Conservation (phyloP, 2,888 invertebrate genomes). For the Scelioninae gen. 2 region DNA sequence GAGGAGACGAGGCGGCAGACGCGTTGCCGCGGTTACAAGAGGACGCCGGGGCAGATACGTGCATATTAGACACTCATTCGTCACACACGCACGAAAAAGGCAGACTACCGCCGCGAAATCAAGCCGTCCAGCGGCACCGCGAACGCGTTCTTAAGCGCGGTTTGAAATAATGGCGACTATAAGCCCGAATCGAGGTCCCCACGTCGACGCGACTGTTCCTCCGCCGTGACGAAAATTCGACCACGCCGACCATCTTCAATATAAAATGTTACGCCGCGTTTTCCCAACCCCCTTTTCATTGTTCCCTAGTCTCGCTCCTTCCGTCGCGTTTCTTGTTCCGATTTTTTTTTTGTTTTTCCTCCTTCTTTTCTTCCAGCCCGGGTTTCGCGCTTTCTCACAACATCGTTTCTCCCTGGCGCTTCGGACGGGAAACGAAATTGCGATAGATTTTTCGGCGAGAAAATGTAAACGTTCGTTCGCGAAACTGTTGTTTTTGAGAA, state of each 20-base stretch:
- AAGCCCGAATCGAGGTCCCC: slow-evolving; percentile 40
- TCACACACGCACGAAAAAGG: slow-evolving; percentile 49
- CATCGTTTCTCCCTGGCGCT: slow-evolving; percentile 9
- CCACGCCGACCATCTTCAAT: slow-evolving; percentile 10
- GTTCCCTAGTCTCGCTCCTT: background rate
- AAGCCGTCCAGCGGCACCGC: slow-evolving; percentile 30
- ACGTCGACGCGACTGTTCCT: slow-evolving; percentile 18
- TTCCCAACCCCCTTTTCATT: too few species aligned
- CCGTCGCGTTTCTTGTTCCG: background rate
- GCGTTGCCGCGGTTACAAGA: too few species aligned
- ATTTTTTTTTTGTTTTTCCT: background rate
- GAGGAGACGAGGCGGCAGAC: too few species aligned
- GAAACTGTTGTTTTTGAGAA: slow-evolving; percentile 40
- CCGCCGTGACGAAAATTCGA: slow-evolving; percentile 25
- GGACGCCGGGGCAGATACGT: too few species aligned
- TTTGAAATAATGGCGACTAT: slow-evolving; percentile 46
- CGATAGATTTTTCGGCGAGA: slow-evolving; percentile 45
- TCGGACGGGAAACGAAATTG: slow-evolving; percentile 36
- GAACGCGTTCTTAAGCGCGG: slow-evolving; percentile 45
- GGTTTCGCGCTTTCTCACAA: too few species aligned
- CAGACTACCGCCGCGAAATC: slow-evolving; percentile 41
- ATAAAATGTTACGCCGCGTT: slow-evolving; percentile 8
- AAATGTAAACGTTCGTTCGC: slow-evolving; percentile 46
- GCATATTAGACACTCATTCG: slow-evolving; percentile 60
- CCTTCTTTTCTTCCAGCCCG: background rate